Conservation (phyloP, 2,888 invertebrate genomes). For the Notodonta ziczac region DNA sequence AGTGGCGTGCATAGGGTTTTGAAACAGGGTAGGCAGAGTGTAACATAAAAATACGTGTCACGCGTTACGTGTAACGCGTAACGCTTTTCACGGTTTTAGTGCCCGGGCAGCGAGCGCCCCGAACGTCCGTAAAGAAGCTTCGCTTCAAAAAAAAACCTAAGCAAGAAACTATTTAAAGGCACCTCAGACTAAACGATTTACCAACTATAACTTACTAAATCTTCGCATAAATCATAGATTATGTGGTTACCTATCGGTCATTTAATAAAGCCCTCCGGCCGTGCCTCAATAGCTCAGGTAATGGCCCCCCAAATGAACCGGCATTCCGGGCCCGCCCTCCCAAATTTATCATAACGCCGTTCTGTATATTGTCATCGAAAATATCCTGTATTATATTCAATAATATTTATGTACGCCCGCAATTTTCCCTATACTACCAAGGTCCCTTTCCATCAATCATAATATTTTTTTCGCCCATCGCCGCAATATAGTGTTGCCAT, state of each 20-base stretch:
- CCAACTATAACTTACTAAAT: not conserved
- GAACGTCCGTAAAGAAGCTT: too few relatives aligned
- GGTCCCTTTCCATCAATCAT: conserved; percentile 44
- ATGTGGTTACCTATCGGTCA: not conserved
- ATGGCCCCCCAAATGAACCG: conserved; percentile 6
- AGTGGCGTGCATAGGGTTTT: too few relatives aligned
- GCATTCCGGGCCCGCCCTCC: conserved; percentile 3
- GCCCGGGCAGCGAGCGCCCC: too few relatives aligned
- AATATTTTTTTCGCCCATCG: conserved; percentile 37
- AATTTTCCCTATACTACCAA: conserved; percentile 39
- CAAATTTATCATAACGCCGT: conserved; percentile 7
- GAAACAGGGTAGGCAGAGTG: too few relatives aligned
- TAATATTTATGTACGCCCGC: conserved; percentile 25
- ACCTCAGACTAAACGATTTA: not conserved
- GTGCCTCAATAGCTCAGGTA: not conserved
- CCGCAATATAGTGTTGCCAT: conserved; percentile 36
- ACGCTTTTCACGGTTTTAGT: too few relatives aligned
- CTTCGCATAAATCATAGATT: conserved; percentile 1
- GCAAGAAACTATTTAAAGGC: not conserved
- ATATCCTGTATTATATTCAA: conserved; percentile 1
- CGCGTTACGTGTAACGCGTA: too few relatives aligned
- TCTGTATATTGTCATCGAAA: conserved; percentile 6
- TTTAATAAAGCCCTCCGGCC: conserved; percentile 3
- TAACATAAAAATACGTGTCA: too few relatives aligned
- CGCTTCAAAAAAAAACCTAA: too few relatives aligned